These are phyloP conservation scores for Platorchestia sp. DNA, from an alignment of 1,140 invertebrate species.

Conservation along the genomic window DNA sequence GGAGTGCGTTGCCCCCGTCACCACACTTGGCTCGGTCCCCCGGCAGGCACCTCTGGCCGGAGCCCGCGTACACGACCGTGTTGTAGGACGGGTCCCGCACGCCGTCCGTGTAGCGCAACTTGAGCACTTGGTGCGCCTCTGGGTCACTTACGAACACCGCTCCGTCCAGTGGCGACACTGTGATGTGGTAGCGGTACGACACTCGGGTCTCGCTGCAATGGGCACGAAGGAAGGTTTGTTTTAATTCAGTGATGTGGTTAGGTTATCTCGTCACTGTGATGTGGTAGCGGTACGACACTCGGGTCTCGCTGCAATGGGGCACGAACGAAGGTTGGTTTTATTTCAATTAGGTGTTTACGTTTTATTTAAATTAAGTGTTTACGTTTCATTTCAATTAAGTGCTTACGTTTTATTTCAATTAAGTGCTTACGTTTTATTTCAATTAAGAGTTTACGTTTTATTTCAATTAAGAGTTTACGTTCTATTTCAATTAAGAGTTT, in stretches of 20 bases:
- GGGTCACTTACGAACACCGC: constrained; percentile 94
- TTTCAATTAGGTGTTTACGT: no score
- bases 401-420: no score
- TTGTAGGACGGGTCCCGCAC: constrained; percentile 86
- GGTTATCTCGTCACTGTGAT: constrained; percentile 93
- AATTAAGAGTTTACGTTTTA: no score
- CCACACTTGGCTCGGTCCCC: constrained; percentile 95
- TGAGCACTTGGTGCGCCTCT: constrained; percentile 93
- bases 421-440: no score
- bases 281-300: constrained; percentile 90
- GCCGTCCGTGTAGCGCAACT: constrained; percentile 76
- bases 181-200: constrained; percentile 96
- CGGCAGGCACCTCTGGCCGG: constrained; percentile 91
- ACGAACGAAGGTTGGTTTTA: no score
- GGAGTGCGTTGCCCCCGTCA: constrained; percentile 89
- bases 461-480: no score
- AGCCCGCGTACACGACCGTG: constrained; percentile 91
- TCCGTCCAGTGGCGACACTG: constrained; percentile 92
- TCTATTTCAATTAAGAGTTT: no score
- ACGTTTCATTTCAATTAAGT: no score
- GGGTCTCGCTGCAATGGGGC: no score
- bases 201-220: constrained; percentile 86
- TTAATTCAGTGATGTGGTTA: no score
- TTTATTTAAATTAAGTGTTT: no score
- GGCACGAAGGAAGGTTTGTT: not conserved